Percentiles rank a stretch among this genome's conserved stretches.
These are phyloP conservation scores for Pterostichus niger DNA, from an alignment of 2,888 invertebrate genomes.

Conservation along the genomic window DNA sequence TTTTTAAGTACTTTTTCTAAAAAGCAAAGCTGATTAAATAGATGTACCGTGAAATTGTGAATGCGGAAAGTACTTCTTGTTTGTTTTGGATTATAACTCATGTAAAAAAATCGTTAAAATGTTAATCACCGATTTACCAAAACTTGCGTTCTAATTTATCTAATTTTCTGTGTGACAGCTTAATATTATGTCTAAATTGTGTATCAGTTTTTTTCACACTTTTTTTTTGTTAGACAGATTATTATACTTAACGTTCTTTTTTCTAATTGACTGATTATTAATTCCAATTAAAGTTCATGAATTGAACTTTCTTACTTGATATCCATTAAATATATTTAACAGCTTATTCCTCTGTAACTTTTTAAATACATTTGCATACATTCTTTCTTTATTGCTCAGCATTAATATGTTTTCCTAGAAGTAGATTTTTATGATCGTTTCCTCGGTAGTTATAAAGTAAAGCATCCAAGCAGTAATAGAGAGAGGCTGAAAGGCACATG, in stretches of 20 bases:
- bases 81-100: background rate
- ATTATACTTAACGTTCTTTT: conserved; percentile 40
- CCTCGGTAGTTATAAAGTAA: too few species aligned
- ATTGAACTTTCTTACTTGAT: conserved; percentile 36
- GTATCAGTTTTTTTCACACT: conserved; percentile 50
- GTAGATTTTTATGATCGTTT: background rate
- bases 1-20: background rate
- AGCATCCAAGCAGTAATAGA: background rate
- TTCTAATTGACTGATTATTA: conserved; percentile 35
- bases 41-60: background rate
- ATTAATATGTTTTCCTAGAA: background rate
- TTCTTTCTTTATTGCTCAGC: background rate
- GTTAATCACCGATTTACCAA: conserved; percentile 20
- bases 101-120: too few species aligned
- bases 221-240: conserved; percentile 43
- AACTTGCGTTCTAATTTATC: conserved; percentile 35
- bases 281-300: conserved; percentile 55
- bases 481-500: background rate
- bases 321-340: too few species aligned
- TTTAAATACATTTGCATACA: conserved; percentile 17
- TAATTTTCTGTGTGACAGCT: conserved; percentile 34
- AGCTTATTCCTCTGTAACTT: too few species aligned
- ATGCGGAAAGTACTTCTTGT: background rate
- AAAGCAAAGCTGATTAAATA: background rate
- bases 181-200: conserved; percentile 50